Evolutionary conservation across 2,797 vertebrate species (phyloP), one percentile per base, ranked within the genome.

Genomic region (Bovichtus variegatus): DNA sequence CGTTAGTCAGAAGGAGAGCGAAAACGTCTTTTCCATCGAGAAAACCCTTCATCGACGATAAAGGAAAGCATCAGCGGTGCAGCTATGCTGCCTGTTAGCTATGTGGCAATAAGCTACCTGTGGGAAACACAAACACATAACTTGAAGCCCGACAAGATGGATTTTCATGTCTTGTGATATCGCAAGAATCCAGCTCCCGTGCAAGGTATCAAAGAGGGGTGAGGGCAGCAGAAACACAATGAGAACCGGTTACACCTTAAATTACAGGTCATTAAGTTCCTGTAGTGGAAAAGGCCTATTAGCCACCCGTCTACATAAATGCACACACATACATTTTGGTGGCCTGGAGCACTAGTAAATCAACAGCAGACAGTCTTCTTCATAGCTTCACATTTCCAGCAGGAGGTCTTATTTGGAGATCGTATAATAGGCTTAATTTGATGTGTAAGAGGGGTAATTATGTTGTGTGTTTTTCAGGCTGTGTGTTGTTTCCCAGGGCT

Each of bases 381-480:
- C 49, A 46, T 44, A 44, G 25, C 66, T 27, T 76, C 29, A 68
- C 19, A 70, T 74, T 82, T 58, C 40, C 62, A 41, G 49, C 80
- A 71, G 53, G 49, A n/a, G 51, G 47, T 81, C 78, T 80, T 79
- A 73, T 74, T 71, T 78, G 54, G 61, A 83, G 60, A 84, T 76
- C 44, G 74, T 85, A n/a, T n/a, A 92, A 88, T 65, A 72, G 78
- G 74, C 78, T 87, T 84, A 79, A 88, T 86, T 84, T 72, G 78
- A 85, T 89, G 80, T 74, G 51, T 83, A 41, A 57, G 59, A 59
- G 66, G 57, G 78, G 54, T 67, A 75, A 86, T 87, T 82, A 81
- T 78, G 60, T 55, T 69, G 63, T 47, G 31, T 40, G 27, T 53
- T 69, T 59, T 72, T 7, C 18, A 21, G 53, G 73, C 40, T 18